Evolutionary conservation across 2,797 vertebrate genomes (phyloP).

Genomic region (Acanthornis magna): DNA sequence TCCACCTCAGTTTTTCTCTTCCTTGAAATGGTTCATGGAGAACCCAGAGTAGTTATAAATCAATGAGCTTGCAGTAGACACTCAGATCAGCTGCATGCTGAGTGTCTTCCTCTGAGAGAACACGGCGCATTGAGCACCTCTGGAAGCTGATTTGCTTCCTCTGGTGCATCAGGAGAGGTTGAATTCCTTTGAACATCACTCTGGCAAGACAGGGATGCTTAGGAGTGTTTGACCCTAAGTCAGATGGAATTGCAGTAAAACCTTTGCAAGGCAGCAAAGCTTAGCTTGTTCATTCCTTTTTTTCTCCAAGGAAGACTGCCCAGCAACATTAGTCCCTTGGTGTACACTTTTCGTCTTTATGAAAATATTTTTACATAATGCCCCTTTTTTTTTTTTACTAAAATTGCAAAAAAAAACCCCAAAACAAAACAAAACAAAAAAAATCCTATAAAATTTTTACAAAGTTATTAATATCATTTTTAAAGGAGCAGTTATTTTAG

Average conservation of each 20-base stretch:
- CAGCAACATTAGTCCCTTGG: fast-evolving
- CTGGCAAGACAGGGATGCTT: background rate
- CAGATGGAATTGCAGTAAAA: background rate
- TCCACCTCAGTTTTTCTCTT: background rate
- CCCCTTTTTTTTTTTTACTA: background rate
- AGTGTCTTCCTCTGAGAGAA: background rate
- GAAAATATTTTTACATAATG: background rate
- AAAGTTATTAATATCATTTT: background rate
- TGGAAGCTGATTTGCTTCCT: background rate
- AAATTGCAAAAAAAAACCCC: background rate
- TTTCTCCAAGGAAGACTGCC: background rate
- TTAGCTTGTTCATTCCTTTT: background rate
- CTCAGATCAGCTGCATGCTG: background rate
- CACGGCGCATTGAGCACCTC: background rate
- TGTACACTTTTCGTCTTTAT: fast-evolving
- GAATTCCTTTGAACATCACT: background rate
- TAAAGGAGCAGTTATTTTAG: slow-evolving; percentile 14
- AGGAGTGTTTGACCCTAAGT: background rate
- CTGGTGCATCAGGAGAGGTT: background rate
- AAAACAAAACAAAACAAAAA: background rate
- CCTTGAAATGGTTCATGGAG: background rate
- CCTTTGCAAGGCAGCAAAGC: background rate
- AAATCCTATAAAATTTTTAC: background rate
- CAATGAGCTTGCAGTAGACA: background rate
- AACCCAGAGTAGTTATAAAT: background rate